Evolutionary conservation across 2,113 vertebrate species (phyloP).

Genomic region (Rhinolophus ferrumequinum): DNA sequence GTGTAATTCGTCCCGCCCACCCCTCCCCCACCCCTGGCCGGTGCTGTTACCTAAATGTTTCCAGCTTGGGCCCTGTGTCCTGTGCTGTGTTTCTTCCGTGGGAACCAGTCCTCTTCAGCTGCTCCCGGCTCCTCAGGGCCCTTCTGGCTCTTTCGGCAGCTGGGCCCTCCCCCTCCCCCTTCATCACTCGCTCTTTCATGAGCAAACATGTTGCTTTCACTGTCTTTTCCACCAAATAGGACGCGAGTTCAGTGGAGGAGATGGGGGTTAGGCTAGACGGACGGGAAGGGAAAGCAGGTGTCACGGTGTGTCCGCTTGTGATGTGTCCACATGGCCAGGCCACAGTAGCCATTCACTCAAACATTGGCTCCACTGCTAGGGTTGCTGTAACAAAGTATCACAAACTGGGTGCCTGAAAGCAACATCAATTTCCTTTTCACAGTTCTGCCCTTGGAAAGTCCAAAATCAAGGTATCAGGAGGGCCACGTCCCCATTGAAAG

Average conservation of each 20-base stretch:
- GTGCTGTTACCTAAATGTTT: fast-evolving
- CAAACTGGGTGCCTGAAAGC: background rate
- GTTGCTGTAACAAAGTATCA: background rate
- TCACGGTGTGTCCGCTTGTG: background rate
- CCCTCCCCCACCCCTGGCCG: background rate
- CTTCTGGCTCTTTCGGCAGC: background rate
- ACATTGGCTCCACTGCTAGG: background rate
- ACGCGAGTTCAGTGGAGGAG: background rate
- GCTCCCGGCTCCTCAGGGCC: fast-evolving
- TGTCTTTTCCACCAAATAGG: background rate
- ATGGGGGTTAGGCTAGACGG: background rate
- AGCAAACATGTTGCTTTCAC: background rate
- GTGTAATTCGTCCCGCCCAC: background rate
- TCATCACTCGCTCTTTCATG: background rate
- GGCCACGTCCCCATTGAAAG: background rate
- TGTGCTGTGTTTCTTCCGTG: background rate
- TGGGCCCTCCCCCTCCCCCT: fast-evolving
- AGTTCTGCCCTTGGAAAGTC: background rate
- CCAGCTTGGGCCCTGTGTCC: background rate
- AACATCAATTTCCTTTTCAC: background rate
- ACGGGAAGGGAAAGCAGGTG: background rate
- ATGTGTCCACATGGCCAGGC: background rate
- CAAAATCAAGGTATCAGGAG: background rate
- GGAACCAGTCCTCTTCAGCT: fast-evolving
- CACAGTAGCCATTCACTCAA: background rate